Evolutionary conservation across 2,888 invertebrate genomes (phyloP).

Genomic region (Zaprionus lineosus): DNA sequence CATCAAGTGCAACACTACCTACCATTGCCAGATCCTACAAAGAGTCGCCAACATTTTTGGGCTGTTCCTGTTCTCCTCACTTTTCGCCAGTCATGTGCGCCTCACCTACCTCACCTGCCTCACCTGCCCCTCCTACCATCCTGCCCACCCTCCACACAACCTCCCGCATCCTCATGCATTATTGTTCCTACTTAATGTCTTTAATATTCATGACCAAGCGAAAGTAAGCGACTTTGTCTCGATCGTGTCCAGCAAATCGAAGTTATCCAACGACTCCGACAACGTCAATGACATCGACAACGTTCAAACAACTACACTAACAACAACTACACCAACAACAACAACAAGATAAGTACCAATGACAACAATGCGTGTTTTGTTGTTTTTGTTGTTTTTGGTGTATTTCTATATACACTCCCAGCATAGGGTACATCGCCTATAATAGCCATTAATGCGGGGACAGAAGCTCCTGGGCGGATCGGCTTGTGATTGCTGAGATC

Average conservation of each 20-base stretch:
- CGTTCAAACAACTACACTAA: conserved; percentile 29
- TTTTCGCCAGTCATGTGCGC: conserved; percentile 49
- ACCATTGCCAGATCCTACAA: conserved; percentile 11
- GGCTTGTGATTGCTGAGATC: too few species aligned
- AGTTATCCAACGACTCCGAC: conserved; percentile 43
- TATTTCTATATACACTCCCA: background rate
- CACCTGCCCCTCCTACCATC: too few species aligned
- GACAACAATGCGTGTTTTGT: conserved; percentile 27
- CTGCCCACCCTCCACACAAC: background rate
- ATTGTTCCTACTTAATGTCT: conserved; percentile 79
- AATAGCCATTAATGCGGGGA: too few species aligned
- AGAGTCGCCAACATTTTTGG: conserved; percentile 16
- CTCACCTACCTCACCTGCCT: too few species aligned
- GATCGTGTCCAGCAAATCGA: conserved; percentile 76
- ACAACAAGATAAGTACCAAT: conserved; percentile 45
- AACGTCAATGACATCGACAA: conserved; percentile 52
- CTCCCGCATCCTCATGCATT: conserved; percentile 39
- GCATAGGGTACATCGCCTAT: background rate
- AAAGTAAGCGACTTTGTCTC: conserved; percentile 79
- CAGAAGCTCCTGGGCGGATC: too few species aligned
- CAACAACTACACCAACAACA: conserved; percentile 44
- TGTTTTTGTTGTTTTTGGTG: too few species aligned
- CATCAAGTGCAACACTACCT: conserved; percentile 71
- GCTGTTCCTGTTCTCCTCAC: conserved; percentile 38
- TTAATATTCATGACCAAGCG: conserved; percentile 79